Evolutionary conservation across 2,797 vertebrate genomes (phyloP).

Genomic region (Cheirogaleus major): DNA sequence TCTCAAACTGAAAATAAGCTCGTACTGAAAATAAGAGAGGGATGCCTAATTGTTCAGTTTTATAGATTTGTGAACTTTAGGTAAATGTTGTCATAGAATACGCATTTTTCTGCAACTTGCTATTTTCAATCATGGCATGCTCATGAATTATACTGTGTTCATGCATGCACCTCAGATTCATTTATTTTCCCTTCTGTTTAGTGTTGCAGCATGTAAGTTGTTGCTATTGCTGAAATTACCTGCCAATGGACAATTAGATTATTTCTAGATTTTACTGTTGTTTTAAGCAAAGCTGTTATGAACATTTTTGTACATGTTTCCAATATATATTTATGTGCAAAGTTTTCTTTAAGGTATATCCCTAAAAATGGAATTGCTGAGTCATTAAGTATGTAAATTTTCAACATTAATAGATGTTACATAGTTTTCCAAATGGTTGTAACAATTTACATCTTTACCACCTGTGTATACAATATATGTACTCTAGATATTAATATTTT

Average conservation of each 20-base stretch:
- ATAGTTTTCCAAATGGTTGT: not conserved
- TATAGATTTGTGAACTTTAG: not conserved
- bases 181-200: constrained; percentile 3
- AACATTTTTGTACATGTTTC: not conserved
- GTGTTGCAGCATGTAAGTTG: not conserved
- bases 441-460: not conserved
- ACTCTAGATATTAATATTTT: not conserved
- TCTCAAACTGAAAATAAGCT: not conserved
- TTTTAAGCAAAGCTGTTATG: not conserved
- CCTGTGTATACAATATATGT: not conserved
- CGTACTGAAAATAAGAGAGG: not conserved
- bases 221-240: not conserved
- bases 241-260: not conserved
- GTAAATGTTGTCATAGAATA: not conserved
- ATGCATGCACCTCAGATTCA: not conserved
- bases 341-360: not conserved
- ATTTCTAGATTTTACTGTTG: not conserved
- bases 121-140: not conserved
- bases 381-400: not conserved
- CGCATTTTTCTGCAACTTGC: not conserved
- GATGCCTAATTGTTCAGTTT: not conserved
- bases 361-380: not conserved
- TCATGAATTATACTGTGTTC: not conserved
- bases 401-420: not conserved
- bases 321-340: not conserved